phyloP scores from a whole-genome alignment of 2,113 vertebrate species.

The Mus pahari region DNA sequence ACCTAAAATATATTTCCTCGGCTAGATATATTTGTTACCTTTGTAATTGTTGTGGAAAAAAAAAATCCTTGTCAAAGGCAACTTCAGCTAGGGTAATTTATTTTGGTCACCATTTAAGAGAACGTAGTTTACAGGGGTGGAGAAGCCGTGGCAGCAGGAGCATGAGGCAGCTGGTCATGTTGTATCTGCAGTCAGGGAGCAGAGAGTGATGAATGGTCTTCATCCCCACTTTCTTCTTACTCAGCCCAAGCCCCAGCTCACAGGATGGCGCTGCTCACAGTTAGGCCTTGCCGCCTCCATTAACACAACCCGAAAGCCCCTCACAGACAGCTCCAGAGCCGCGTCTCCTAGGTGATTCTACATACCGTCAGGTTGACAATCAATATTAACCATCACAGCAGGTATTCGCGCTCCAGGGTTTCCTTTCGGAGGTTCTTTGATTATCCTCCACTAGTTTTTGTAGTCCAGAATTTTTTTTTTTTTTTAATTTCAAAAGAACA shows the following conservation, averaged over 20 bases:
- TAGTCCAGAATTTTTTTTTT: neutral
- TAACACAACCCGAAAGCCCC: too few species aligned
- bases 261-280: neutral
- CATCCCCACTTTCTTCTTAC: neutral
- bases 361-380: neutral
- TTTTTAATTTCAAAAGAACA: conserved; percentile 10
- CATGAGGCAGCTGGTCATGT: neutral
- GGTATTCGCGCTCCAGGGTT: neutral
- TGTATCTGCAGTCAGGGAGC: neutral
- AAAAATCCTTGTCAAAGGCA: too few species aligned
- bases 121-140: neutral
- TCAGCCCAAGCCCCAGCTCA: neutral
- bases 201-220: neutral
- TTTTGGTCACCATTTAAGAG: neutral
- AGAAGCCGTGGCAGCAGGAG: neutral
- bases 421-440: neutral
- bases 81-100: too few species aligned
- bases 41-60: neutral
- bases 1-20: neutral
- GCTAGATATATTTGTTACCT: neutral
- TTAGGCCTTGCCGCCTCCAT: neutral
- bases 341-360: neutral
- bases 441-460: neutral
- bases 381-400: too few species aligned
- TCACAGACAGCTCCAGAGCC: neutral